Base-by-base conservation (phyloP, 1,140 invertebrate genomes). In the Rhagoletis pomonella region DNA sequence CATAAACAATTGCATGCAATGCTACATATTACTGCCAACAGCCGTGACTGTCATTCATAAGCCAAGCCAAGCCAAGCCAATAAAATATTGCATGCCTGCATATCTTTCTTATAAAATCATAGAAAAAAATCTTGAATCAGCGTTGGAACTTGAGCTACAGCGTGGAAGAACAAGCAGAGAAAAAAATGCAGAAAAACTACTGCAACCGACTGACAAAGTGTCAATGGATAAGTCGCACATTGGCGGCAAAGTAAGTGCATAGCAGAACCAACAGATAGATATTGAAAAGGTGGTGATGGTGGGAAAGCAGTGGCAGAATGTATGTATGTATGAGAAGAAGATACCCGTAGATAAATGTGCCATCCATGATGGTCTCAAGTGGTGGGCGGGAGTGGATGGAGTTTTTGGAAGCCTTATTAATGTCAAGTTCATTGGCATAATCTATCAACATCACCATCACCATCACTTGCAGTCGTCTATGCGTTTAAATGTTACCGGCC, bases 391-490 rank as follows among this genome's bases (percentile, higher is more conserved):
- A 50, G 69, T 7, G 6, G 69, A 14, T 29, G 29, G 29, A 29
- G 12, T 55, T 81, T 81, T 81, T 81, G 73, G 90, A 92, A 92
- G 86, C 91, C 91, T 88, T 91, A 92, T 91, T 89, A 92, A 90
- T 91, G 91, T 91, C 91, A 92, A 91, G 91, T 92, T 91, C 90
- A 91, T 90, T 92, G 90, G 88, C 90, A 90, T 90, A 90, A 90
- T 89, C 87, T 87, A 88, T 90, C 87, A 89, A 81, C 88, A 77
- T 59, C 77, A 55, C 87, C n/a, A n/a, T n/a, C n/a, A n/a, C n/a
- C 17, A 29, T 58, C 47, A 1, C n/a, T 81, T 55, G 29, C 29
- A 29, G 29, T n/a, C n/a, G n/a, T 29, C 47, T 6, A 29, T 58
- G 73, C 3, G 29, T 29, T 77, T 47, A n/a, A 50, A 77, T 47